phyloP scores from a whole-genome alignment of 2,888 invertebrate species.

The Hoplodrina ambigua region DNA sequence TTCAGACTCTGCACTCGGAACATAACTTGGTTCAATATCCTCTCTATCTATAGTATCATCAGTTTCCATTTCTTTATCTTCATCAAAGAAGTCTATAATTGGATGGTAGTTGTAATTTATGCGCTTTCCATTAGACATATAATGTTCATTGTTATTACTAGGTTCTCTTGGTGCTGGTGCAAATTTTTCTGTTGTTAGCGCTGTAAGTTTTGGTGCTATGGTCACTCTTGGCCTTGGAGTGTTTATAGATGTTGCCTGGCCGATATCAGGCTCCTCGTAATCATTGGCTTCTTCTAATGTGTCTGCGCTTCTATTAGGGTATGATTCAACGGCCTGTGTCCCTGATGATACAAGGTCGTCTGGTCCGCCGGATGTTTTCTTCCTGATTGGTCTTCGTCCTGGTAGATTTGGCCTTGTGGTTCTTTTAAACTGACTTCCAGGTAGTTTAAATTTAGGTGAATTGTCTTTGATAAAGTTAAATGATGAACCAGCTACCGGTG shows the following conservation, averaged over 20 bases:
- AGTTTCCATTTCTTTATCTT: slow-evolving; percentile 76
- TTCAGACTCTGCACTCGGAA: slow-evolving; percentile 80
- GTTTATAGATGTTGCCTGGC: slow-evolving; percentile 69
- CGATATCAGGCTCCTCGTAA: slow-evolving; percentile 78
- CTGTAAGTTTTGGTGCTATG: slow-evolving; percentile 81
- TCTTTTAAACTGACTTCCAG: slow-evolving; percentile 81
- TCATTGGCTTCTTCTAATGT: slow-evolving; percentile 80
- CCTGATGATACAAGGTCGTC: slow-evolving; percentile 86
- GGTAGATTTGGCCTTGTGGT: slow-evolving; percentile 80
- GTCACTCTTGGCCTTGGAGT: slow-evolving; percentile 73
- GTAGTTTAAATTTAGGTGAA: slow-evolving; percentile 79
- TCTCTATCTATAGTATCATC: slow-evolving; percentile 84
- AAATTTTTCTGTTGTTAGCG: slow-evolving; percentile 74
- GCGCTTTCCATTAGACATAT: slow-evolving; percentile 83
- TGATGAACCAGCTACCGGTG: slow-evolving; percentile 80
- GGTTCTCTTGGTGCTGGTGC: slow-evolving; percentile 68
- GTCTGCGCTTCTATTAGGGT: slow-evolving; percentile 73
- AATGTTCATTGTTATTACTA: slow-evolving; percentile 67
- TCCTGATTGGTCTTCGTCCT: slow-evolving; percentile 83
- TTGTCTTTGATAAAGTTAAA: slow-evolving; percentile 80
- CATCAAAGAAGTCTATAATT: slow-evolving; percentile 94
- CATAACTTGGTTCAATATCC: slow-evolving; percentile 75
- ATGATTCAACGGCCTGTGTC: slow-evolving; percentile 81
- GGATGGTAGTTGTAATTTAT: slow-evolving; percentile 96
- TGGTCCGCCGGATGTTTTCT: slow-evolving; percentile 82